Percentiles rank a stretch among this genome's conserved stretches.
These are phyloP conservation scores for Eudasyphora cyanicolor DNA, from an alignment of 2,888 invertebrate species.

Conservation along the genomic window DNA sequence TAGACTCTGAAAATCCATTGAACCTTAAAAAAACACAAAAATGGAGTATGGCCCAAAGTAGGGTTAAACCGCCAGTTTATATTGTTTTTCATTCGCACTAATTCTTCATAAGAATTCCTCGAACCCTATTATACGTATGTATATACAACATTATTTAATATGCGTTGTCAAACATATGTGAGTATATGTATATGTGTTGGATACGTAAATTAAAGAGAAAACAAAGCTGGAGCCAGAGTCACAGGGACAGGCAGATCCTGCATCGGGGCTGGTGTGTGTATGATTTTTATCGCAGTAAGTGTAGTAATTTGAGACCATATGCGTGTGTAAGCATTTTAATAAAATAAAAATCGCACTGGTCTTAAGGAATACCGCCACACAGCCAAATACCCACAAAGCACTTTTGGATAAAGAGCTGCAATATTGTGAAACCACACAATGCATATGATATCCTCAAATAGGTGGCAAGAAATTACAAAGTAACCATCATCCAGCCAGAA, in stretches of 20 bases:
- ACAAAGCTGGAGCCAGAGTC: background rate
- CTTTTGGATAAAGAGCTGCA: background rate
- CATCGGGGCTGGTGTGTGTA: no score
- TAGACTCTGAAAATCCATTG: no score
- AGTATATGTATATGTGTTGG: background rate
- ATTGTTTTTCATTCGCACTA: no score
- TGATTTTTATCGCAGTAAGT: constrained; percentile 5
- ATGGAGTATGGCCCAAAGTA: no score
- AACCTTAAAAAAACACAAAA: no score
- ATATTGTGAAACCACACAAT: background rate
- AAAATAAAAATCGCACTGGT: constrained; percentile 8
- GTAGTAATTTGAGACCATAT: constrained; percentile 29
- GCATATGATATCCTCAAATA: no score
- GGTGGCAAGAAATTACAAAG: no score
- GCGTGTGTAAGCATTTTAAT: constrained; percentile 36
- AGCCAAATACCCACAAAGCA: background rate
- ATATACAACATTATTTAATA: constrained; percentile 5
- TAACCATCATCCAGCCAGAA: no score
- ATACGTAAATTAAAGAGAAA: background rate
- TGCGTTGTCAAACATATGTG: background rate
- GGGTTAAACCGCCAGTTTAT: no score
- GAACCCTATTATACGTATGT: no score
- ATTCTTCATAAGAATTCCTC: no score
- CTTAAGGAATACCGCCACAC: background rate
- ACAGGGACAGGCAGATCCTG: no score